A percentile compares a stretch with the other conserved stretches of the same genome.
These are phyloP conservation scores for Spinus pinus DNA, from an alignment of 2,797 vertebrate species.

Conservation along the genomic window DNA sequence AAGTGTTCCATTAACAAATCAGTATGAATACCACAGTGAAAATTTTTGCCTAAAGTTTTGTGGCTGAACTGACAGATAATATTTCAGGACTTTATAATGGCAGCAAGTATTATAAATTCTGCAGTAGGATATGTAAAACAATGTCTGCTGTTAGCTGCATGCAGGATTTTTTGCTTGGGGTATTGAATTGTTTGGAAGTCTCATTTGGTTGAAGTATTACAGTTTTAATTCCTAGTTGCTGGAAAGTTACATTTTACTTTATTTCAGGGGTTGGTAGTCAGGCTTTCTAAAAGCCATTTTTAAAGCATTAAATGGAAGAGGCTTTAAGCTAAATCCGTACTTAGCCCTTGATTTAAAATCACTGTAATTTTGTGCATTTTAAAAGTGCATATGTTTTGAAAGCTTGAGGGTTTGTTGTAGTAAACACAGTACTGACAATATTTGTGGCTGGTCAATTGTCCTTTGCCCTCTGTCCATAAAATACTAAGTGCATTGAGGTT, in stretches of 20 bases:
- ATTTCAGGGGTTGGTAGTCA: background rate
- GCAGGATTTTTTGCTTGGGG: background rate
- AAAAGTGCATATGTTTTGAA: background rate
- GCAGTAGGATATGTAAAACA: background rate
- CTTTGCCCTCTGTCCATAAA: background rate
- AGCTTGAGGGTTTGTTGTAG: background rate
- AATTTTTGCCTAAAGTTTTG: background rate
- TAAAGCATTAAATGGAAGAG: background rate
- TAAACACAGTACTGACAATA: background rate
- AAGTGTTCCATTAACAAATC: background rate
- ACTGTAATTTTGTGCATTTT: background rate
- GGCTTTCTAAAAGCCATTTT: background rate
- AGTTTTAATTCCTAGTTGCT: background rate
- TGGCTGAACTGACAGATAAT: background rate
- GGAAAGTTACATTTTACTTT: background rate
- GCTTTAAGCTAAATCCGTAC: background rate
- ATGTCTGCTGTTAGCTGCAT: background rate
- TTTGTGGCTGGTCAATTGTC: background rate
- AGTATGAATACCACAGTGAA: rapidly evolving
- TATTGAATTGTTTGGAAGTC: background rate
- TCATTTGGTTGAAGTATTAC: background rate
- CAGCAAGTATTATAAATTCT: background rate
- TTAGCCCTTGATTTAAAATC: background rate
- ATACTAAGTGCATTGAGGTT: background rate
- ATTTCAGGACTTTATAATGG: background rate